phyloP scores from a whole-genome alignment of 2,797 vertebrate genomes.

The Xyrichtys novacula region DNA sequence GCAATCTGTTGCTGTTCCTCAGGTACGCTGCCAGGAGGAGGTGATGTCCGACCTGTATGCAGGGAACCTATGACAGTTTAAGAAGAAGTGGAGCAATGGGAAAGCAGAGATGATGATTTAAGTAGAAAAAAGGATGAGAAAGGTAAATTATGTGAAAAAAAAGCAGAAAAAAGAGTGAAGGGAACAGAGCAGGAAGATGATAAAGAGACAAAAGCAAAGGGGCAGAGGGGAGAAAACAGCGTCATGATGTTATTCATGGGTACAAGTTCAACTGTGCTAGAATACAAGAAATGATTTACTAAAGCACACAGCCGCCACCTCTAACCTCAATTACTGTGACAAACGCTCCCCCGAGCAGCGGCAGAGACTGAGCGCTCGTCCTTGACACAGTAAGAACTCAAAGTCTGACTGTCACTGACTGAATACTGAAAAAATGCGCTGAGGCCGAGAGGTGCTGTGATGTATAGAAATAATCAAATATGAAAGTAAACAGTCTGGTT shows the following conservation, averaged over 20 bases:
- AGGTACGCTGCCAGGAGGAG: slow-evolving; percentile 91
- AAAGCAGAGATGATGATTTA: background rate
- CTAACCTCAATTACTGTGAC: slow-evolving; percentile 76
- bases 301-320: slow-evolving; percentile 61
- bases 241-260: slow-evolving; percentile 54
- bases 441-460: slow-evolving; percentile 7
- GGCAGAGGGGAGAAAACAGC: slow-evolving; percentile 38
- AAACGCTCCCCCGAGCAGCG: slow-evolving; percentile 54
- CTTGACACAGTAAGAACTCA: slow-evolving; percentile 59
- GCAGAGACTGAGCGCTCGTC: slow-evolving; percentile 48
- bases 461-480: background rate
- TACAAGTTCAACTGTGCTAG: slow-evolving; percentile 57
- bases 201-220: slow-evolving; percentile 41
- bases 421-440: slow-evolving; percentile 10
- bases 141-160: background rate
- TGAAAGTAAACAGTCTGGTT: slow-evolving; percentile 1
- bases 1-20: slow-evolving; percentile 96
- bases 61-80: slow-evolving; percentile 86
- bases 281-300: slow-evolving; percentile 64
- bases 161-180: slow-evolving; percentile 2
- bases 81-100: background rate
- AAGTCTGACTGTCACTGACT: slow-evolving; percentile 35
- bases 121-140: background rate
- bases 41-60: slow-evolving; percentile 92
- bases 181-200: slow-evolving; percentile 3